phyloP scores from a whole-genome alignment of 2,797 vertebrate species.

The Bucorvus abyssinicus region DNA sequence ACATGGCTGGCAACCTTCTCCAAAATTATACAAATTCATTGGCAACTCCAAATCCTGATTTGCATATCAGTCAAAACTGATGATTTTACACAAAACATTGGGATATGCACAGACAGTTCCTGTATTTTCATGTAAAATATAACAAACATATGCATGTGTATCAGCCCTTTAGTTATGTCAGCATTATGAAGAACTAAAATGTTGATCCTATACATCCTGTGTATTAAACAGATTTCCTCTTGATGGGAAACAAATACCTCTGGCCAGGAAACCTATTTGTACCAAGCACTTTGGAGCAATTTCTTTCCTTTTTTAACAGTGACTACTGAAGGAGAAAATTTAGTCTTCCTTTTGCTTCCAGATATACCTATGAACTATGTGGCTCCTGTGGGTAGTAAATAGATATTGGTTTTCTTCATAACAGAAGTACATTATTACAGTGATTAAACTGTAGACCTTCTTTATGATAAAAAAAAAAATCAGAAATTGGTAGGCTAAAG shows the following conservation, averaged over 20 bases:
- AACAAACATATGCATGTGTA: neutral
- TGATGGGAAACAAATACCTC: neutral
- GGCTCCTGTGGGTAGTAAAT: neutral
- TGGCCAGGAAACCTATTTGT: neutral
- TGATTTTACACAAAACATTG: neutral
- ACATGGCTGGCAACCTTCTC: neutral
- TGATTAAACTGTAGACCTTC: slow-evolving; percentile 36
- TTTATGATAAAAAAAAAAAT: slow-evolving; percentile 6
- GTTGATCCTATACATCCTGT: neutral
- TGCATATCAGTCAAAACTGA: neutral
- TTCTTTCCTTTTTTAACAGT: neutral
- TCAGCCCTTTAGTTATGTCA: neutral
- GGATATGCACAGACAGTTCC: neutral
- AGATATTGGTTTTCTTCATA: slow-evolving; percentile 46
- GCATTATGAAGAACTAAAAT: neutral
- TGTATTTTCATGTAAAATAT: neutral
- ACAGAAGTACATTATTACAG: slow-evolving; percentile 14
- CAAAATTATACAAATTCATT: neutral
- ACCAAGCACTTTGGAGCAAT: neutral
- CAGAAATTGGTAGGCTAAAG: slow-evolving; percentile 29
- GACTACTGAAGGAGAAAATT: neutral
- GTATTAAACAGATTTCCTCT: neutral
- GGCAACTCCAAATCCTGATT: neutral
- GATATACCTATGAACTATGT: neutral
- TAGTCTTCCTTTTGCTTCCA: neutral